Percentiles rank a stretch among this genome's conserved stretches.
Evolutionary conservation across 2,797 vertebrate genomes (phyloP).

Genomic region (Galagoides demidoff): DNA sequence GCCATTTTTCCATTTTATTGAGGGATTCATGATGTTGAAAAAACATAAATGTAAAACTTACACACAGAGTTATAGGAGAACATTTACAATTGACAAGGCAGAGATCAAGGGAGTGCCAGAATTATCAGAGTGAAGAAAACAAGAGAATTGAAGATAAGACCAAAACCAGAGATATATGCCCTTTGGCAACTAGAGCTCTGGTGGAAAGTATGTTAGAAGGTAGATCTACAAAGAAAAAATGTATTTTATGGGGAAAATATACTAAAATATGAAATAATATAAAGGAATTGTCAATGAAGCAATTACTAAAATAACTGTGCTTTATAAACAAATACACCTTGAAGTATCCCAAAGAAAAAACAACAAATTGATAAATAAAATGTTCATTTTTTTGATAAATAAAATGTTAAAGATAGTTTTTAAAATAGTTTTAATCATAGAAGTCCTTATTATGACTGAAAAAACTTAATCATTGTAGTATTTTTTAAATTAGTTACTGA

Average conservation of each 20-base stretch:
- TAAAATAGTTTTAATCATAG: slow-evolving; percentile 24
- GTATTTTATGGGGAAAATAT: slow-evolving; percentile 26
- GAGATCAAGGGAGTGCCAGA: slow-evolving; percentile 74
- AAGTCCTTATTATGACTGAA: background rate
- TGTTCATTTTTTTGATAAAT: slow-evolving; percentile 38
- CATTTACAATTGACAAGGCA: background rate
- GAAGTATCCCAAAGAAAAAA: background rate
- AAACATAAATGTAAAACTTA: slow-evolving; percentile 44
- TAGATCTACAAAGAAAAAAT: slow-evolving; percentile 41
- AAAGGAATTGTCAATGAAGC: slow-evolving; percentile 36
- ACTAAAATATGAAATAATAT: background rate
- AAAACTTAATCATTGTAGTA: background rate
- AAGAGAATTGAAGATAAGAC: slow-evolving; percentile 77
- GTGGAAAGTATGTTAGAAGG: slow-evolving; percentile 38
- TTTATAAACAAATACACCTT: slow-evolving; percentile 17
- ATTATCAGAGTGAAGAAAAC: slow-evolving; percentile 73
- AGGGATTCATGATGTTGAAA: background rate
- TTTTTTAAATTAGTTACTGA: slow-evolving; percentile 22
- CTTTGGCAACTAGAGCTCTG: slow-evolving; percentile 57
- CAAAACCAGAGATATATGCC: slow-evolving; percentile 68
- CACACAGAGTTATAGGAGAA: slow-evolving; percentile 16
- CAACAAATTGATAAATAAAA: background rate
- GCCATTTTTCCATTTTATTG: slow-evolving; percentile 36
- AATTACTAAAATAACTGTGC: slow-evolving; percentile 65
- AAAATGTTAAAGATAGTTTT: slow-evolving; percentile 30